phyloP scores from a whole-genome alignment of 2,888 invertebrate species.

The Agriopis aurantiaria region DNA sequence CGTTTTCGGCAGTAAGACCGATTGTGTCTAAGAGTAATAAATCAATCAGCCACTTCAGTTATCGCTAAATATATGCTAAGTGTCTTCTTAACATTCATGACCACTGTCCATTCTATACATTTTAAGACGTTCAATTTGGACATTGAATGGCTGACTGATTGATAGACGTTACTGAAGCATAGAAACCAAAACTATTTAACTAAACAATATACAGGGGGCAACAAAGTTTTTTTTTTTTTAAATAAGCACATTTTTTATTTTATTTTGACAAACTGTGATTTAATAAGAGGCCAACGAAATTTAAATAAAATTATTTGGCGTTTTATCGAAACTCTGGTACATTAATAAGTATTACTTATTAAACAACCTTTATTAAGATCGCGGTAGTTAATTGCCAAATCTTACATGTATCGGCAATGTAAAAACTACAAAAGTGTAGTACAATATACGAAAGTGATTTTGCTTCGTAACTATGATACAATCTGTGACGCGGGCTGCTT shows the following conservation, averaged over 20 bases:
- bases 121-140: constrained; percentile 34
- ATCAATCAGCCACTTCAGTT: constrained; percentile 14
- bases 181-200: constrained; percentile 9
- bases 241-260: background rate
- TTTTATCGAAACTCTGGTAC: too few species aligned
- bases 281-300: background rate
- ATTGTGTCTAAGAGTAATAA: background rate
- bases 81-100: constrained; percentile 39
- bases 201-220: background rate
- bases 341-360: too few species aligned
- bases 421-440: background rate
- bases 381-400: background rate
- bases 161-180: constrained; percentile 25
- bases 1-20: too few species aligned
- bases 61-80: constrained; percentile 21
- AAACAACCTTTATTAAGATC: too few species aligned
- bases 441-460: background rate
- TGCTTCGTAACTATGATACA: constrained; percentile 18
- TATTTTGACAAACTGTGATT: background rate
- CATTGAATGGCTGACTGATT: constrained; percentile 39
- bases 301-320: too few species aligned
- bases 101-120: constrained; percentile 31
- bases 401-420: background rate
- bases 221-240: background rate
- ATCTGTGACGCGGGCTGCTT: constrained; percentile 24